phyloP scores from a whole-genome alignment of 2,113 vertebrate genomes.

The Alethe castanea region DNA sequence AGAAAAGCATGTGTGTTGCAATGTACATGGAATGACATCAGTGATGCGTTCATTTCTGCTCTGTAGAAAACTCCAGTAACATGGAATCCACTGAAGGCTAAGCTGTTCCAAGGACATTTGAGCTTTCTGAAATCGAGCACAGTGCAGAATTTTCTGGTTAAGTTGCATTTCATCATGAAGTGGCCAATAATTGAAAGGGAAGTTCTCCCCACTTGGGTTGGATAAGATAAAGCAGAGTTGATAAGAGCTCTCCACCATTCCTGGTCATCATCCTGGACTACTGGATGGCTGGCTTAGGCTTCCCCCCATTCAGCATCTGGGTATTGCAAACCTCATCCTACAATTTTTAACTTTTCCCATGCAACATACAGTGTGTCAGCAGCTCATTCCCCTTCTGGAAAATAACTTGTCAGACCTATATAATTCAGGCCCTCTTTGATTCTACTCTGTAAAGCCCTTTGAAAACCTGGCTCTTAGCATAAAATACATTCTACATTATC shows the following conservation, averaged over 20 bases:
- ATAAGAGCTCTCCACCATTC: fast-evolving
- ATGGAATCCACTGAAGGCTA: background rate
- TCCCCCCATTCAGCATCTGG: background rate
- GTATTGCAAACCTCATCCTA: background rate
- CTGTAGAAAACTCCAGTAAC: background rate
- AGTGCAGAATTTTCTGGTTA: background rate
- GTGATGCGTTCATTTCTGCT: background rate
- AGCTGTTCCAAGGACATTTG: background rate
- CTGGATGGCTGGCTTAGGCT: background rate
- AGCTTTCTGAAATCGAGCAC: background rate
- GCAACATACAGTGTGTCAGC: background rate
- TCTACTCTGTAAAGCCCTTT: background rate
- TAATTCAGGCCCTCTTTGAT: background rate
- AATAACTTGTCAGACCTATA: background rate
- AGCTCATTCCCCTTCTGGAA: background rate
- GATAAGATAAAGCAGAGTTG: background rate
- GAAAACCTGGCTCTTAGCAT: background rate
- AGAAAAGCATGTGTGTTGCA: background rate
- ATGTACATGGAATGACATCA: background rate
- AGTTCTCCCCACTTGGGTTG: background rate
- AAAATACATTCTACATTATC: background rate
- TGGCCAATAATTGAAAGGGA: background rate
- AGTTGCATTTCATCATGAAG: background rate
- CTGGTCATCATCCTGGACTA: background rate
- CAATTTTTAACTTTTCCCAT: background rate